Conservation (phyloP, 2,113 vertebrate species). For the Ammodytes dubius region DNA sequence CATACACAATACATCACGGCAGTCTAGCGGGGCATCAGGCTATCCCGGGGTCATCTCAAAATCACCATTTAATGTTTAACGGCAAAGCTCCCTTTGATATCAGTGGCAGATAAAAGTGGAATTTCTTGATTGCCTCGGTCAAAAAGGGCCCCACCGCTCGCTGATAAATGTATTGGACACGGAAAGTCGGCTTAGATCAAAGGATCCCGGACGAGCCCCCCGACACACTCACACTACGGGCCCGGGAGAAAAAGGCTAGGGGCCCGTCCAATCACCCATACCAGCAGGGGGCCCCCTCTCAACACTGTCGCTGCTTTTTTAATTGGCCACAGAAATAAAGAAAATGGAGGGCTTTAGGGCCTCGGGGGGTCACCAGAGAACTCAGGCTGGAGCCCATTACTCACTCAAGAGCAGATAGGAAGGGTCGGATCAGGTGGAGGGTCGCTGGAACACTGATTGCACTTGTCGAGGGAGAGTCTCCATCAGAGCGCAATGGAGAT, state of each 20-base stretch:
- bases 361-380: conserved; percentile 61
- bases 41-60: conserved; percentile 69
- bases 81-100: conserved; percentile 62
- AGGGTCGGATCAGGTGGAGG: conserved; percentile 54
- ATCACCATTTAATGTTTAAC: conserved; percentile 72
- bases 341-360: conserved; percentile 4
- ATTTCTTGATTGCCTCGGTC: conserved; percentile 72
- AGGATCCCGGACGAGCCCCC: conserved; percentile 47
- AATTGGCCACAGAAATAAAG: conserved; percentile 77
- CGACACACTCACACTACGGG: conserved; percentile 29
- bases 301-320: conserved; percentile 66
- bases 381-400: conserved; percentile 74
- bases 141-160: conserved; percentile 53
- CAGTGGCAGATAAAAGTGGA: conserved; percentile 65
- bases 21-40: conserved; percentile 4
- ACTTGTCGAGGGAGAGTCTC: conserved; percentile 30
- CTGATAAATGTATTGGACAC: conserved; percentile 76
- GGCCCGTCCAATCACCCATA: conserved; percentile 77
- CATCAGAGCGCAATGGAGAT: conserved; percentile 31
- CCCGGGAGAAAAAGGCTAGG: conserved; percentile 42
- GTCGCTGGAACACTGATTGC: conserved; percentile 50
- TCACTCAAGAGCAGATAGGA: conserved; percentile 52
- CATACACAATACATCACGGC: conserved; percentile 57
- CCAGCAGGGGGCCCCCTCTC: conserved; percentile 60
- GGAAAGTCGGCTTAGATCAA: conserved; percentile 72